Evolutionary conservation across 2,797 vertebrate genomes (phyloP), one percentile per base, ranked within the genome.

Genomic region (Squalus acanthias): DNA sequence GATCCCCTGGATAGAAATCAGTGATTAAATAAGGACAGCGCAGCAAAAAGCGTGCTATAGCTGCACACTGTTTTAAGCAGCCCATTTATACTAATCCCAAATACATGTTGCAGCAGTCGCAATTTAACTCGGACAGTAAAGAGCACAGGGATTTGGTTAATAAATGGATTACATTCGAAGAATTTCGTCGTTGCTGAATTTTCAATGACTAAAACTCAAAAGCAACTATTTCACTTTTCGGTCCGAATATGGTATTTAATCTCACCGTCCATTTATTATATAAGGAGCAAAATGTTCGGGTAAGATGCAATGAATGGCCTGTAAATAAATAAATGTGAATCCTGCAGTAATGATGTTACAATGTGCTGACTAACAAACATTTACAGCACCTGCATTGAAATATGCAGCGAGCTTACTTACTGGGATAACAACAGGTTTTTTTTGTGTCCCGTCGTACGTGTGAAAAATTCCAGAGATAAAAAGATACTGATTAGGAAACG

Each of bases 401-500:
- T 85, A 13, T 46, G 15, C 17, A 85, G 20, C 46, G 46, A 85
- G 39, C 20, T 50, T 50, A 39, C 15, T 93, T 46, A 22, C 65
- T 39, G n/a, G n/a, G 57, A 91, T 0, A 60, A 4, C 24, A 57
- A 53, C 39, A 4, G 20, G 53, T 88, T 33, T 33, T 89, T 33
- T 46, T 39, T 93, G 20, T 91, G 53, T 29, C 53, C 10, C 33
- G 24, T 13, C 57, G 15, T 57, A 26, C 10, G 91, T 69, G 89
- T 93, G 63, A 69, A 93, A 39, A 63, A 93, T 67, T 93, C 63
- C 15, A 46, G 63, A 69, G 57, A 92, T 12, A 65, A 67, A 93
- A 69, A 69, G n/a, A 93, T 91, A 93, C 63, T 39, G 46, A 93
- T 93, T 93, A 46, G 33, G 63, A n/a, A 67, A 93, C 63, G 63